Percentiles rank a stretch among this genome's conserved stretches.
These are phyloP conservation scores for Bombus turneri DNA, from an alignment of 1,140 invertebrate genomes.

Conservation along the genomic window DNA sequence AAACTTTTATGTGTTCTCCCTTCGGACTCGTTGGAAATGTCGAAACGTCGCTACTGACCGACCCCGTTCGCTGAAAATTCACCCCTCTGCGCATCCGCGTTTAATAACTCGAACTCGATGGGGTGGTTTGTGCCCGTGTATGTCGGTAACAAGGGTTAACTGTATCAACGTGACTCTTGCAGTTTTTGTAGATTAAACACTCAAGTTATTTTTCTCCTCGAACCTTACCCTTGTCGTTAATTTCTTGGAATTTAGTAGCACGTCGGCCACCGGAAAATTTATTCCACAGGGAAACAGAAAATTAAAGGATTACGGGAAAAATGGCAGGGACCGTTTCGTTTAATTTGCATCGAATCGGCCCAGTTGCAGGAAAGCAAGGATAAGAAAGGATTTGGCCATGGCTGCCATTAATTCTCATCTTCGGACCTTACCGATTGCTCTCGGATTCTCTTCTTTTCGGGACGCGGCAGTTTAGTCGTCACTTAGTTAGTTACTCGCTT, in stretches of 20 bases:
- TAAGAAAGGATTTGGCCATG: slow-evolving; percentile 58
- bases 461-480: slow-evolving; percentile 65
- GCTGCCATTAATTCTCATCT: slow-evolving; percentile 71
- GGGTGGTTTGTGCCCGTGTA: slow-evolving; percentile 41
- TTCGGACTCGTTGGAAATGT: slow-evolving; percentile 35
- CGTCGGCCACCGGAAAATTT: not conserved
- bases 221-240: not conserved
- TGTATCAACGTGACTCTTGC: slow-evolving; percentile 42
- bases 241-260: not conserved
- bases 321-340: slow-evolving; percentile 46
- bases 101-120: slow-evolving; percentile 58
- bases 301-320: slow-evolving; percentile 50
- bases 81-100: slow-evolving; percentile 17
- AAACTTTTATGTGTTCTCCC: slow-evolving; percentile 65
- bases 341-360: slow-evolving; percentile 70
- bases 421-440: slow-evolving; percentile 54
- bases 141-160: slow-evolving; percentile 58
- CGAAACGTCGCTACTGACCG: slow-evolving; percentile 61
- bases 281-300: not conserved
- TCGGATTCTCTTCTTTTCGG: slow-evolving; percentile 41
- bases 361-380: slow-evolving; percentile 45
- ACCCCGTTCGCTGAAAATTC: slow-evolving; percentile 47
- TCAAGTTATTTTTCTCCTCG: not conserved
- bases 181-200: slow-evolving; percentile 21
- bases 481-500: slow-evolving; percentile 78